Evolutionary conservation across 23 tunicate genomes (phyloP), one percentile per base, ranked within the genome.

Genomic region (Clavelina lepadiformis): DNA sequence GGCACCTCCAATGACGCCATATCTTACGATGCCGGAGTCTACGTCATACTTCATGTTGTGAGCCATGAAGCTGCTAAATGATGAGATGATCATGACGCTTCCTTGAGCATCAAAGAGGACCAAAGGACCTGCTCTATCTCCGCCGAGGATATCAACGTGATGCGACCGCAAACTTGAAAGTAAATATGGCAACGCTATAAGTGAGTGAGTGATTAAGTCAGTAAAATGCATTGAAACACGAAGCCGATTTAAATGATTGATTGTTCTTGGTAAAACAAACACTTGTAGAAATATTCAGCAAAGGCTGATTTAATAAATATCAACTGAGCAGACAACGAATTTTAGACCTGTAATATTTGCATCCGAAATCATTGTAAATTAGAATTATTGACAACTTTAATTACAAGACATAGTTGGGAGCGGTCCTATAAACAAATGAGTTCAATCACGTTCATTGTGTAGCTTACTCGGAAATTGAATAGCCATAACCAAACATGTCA

Each of bases 41-140:
- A 51, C 41, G 31, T 78, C 38, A 63, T 71, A 86, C 61, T 59
- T 58, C 75, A 72, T 77, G 75, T 71, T 57, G 46, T 86, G 95
- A 21, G 85, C 79, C 95, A 86, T 86, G 54, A 86, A 86, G 69
- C 56, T 86, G 31, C 80, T 71, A 71, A 53, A 86, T 3, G 95
- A 61, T 30, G 95, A 86, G 6, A 86, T 47, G 15, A 86, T 66
- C 75, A 86, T 77, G 2, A 60, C 78, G 62, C 56, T 72, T 23
- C 71, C 76, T 19, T 60, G n/a, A 2, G 44, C 35, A 33, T 86
- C 95, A 47, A 77, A 86, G 3, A 77, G 33, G 28, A 86, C 79
- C 7, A 86, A 46, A 27, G 95, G 95, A n/a, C 95, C 95, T 0
- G 85, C 36, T 27, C 62, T 32, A 58, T 76, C 65, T 25, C 95